phyloP scores from a whole-genome alignment of 2,113 vertebrate species.

The Apistogramma diplotaenia region DNA sequence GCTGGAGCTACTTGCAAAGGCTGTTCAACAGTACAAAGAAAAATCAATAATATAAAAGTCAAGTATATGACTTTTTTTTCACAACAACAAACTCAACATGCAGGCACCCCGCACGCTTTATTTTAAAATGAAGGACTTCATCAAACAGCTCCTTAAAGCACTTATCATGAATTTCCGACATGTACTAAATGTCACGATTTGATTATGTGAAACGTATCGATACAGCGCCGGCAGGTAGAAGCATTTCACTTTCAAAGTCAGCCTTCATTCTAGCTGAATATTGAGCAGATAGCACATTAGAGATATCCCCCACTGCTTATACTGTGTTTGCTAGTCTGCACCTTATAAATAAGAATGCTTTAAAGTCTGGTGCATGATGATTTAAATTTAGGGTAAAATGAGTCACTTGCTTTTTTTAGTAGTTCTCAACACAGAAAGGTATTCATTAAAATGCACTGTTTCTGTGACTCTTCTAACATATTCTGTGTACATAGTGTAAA shows the following conservation, averaged over 20 bases:
- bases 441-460: constrained; percentile 44
- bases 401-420: constrained; percentile 16
- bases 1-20: no score
- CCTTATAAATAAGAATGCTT: background rate
- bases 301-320: background rate
- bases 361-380: background rate
- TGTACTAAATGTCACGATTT: background rate
- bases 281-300: background rate
- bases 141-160: background rate
- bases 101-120: background rate
- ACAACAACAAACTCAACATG: background rate
- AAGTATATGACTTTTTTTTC: background rate
- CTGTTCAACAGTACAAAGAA: background rate
- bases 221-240: background rate
- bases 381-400: constrained; percentile 22
- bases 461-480: constrained; percentile 22
- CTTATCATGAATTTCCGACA: background rate
- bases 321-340: background rate
- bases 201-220: background rate
- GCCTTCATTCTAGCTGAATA: background rate
- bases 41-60: background rate
- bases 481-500: constrained; percentile 21
- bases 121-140: background rate
- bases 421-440: background rate
- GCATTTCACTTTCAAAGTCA: background rate